Percentiles rank a stretch among this genome's conserved stretches.
Evolutionary conservation across 2,888 invertebrate genomes (phyloP).

Genomic region (Eupithecia insigniata): DNA sequence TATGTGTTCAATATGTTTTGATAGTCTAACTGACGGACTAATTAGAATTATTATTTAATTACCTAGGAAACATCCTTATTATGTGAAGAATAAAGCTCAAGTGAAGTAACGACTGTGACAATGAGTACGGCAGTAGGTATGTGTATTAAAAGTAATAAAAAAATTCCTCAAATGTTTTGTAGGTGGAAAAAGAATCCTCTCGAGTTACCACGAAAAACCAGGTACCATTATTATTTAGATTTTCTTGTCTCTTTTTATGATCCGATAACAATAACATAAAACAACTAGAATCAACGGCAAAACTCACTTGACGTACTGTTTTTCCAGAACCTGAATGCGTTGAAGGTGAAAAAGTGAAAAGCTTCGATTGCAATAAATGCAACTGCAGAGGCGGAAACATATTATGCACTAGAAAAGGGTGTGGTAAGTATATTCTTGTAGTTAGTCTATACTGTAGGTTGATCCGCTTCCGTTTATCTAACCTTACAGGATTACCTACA

Average conservation of each 20-base stretch:
- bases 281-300: no score
- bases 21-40: no score
- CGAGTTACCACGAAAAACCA: not conserved
- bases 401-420: slow-evolving; percentile 9
- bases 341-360: slow-evolving; percentile 18
- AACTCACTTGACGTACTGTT: not conserved
- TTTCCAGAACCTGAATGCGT: slow-evolving; percentile 14
- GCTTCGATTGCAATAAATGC: slow-evolving; percentile 21
- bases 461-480: not conserved
- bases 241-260: no score
- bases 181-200: not conserved
- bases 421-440: not conserved
- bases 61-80: no score
- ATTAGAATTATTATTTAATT: no score
- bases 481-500: no score
- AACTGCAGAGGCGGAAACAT: slow-evolving; percentile 17
- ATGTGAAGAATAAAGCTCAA: no score
- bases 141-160: not conserved
- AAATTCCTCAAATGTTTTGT: not conserved
- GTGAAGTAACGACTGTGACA: not conserved
- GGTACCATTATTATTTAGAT: not conserved
- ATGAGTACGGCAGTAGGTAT: no score
- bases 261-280: no score
- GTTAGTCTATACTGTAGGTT: not conserved
- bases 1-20: no score